Evolutionary conservation across 2,113 vertebrate species (phyloP).

Genomic region (Mionectes macconnelli): DNA sequence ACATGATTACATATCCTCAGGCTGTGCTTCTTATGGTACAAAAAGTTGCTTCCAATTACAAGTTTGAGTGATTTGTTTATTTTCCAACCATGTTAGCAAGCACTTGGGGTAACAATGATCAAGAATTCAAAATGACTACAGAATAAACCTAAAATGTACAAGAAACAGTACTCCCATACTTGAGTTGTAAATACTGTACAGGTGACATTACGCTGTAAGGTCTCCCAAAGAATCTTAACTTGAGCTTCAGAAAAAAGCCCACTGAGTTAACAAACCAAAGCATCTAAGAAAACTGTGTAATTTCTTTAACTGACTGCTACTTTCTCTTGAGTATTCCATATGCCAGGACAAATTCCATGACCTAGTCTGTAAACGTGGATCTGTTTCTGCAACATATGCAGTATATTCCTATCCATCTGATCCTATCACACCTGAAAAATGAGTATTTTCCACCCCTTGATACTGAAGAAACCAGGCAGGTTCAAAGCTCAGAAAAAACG

Average conservation of each 20-base stretch:
- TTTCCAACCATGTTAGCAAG: neutral
- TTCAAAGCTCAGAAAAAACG: neutral
- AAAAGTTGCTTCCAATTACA: neutral
- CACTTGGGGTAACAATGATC: neutral
- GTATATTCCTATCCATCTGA: neutral
- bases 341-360: rapidly evolving
- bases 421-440: neutral
- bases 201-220: neutral
- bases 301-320: neutral
- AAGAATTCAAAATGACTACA: neutral
- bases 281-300: neutral
- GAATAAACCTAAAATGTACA: neutral
- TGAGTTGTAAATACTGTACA: neutral
- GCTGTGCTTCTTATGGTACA: neutral
- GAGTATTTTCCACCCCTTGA: neutral
- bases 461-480: neutral
- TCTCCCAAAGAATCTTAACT: neutral
- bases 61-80: neutral
- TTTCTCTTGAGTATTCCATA: neutral
- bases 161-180: neutral
- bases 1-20: neutral
- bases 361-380: neutral
- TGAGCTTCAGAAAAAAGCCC: neutral
- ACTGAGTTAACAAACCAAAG: neutral
- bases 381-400: neutral